A percentile compares a stretch with the other conserved stretches of the same genome.
These are phyloP conservation scores for Lepus townsendii DNA, from an alignment of 2,797 vertebrate genomes.

Conservation along the genomic window DNA sequence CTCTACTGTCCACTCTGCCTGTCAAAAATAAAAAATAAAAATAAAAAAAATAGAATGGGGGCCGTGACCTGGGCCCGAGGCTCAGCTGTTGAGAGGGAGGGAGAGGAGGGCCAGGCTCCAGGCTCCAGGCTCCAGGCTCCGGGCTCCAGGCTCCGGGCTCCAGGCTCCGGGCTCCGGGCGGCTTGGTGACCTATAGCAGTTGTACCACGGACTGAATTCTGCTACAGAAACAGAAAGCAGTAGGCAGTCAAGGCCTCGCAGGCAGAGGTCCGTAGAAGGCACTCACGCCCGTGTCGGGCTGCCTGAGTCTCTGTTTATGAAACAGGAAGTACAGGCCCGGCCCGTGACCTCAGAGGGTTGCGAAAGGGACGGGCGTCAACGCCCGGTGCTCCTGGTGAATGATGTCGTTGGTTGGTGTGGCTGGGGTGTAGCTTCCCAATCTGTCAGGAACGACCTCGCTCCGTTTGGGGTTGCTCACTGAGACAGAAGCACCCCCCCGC, in stretches of 20 bases:
- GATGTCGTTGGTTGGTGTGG: background rate
- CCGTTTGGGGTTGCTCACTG: background rate
- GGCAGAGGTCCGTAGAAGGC: background rate
- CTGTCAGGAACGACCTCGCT: accelerated
- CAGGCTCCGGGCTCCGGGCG: too few species aligned
- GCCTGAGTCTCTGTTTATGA: background rate
- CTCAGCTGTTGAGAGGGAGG: too few species aligned
- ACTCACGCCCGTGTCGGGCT: accelerated
- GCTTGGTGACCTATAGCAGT: too few species aligned
- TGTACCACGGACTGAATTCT: background rate
- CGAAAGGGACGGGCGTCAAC: accelerated
- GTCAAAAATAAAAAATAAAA: too few species aligned
- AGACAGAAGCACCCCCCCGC: too few species aligned
- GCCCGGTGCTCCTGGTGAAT: background rate
- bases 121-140: too few species aligned
- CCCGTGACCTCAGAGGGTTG: background rate
- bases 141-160: too few species aligned
- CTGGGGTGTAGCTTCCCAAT: background rate
- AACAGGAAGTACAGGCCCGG: background rate
- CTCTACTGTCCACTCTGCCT: too few species aligned
- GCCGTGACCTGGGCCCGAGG: too few species aligned
- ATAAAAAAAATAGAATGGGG: too few species aligned
- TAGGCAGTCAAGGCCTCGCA: background rate
- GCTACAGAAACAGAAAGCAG: background rate
- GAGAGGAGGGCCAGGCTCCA: too few species aligned